phyloP scores from a whole-genome alignment of 2,113 vertebrate genomes.

The Gavia stellata region DNA sequence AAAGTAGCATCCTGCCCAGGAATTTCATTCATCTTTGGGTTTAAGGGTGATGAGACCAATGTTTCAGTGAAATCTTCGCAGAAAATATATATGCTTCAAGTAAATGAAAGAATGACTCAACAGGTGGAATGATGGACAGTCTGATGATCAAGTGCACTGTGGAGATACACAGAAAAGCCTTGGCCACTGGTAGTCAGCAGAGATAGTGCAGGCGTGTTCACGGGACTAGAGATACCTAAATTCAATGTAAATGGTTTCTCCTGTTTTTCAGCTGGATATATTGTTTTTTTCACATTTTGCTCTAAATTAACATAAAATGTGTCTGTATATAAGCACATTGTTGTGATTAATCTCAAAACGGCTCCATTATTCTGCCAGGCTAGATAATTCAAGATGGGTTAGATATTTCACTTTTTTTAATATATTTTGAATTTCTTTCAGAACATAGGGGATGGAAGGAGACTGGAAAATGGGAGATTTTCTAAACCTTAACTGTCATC shows the following conservation, averaged over 20 bases:
- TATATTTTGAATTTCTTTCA: not conserved
- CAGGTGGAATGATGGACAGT: not conserved
- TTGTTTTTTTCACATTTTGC: not conserved
- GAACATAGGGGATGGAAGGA: not conserved
- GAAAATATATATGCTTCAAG: not conserved
- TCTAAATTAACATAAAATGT: not conserved
- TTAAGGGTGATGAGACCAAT: not conserved
- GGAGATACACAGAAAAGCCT: not conserved
- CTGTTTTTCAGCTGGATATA: not conserved
- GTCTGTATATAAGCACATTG: not conserved
- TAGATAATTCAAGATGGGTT: not conserved
- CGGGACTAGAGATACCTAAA: not conserved
- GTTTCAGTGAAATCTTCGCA: not conserved
- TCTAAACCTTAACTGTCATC: not conserved
- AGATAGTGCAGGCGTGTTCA: not conserved
- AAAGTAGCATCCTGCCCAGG: not conserved
- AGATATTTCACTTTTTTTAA: not conserved
- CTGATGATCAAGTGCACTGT: not conserved
- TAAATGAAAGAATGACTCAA: not conserved
- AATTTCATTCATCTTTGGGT: not conserved
- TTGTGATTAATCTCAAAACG: not conserved
- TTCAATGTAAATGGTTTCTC: not conserved
- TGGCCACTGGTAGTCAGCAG: not conserved
- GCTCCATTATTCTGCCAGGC: not conserved
- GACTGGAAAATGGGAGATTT: not conserved